Conservation (phyloP, 1,140 invertebrate genomes). For the Scaptomyza graminum region DNA sequence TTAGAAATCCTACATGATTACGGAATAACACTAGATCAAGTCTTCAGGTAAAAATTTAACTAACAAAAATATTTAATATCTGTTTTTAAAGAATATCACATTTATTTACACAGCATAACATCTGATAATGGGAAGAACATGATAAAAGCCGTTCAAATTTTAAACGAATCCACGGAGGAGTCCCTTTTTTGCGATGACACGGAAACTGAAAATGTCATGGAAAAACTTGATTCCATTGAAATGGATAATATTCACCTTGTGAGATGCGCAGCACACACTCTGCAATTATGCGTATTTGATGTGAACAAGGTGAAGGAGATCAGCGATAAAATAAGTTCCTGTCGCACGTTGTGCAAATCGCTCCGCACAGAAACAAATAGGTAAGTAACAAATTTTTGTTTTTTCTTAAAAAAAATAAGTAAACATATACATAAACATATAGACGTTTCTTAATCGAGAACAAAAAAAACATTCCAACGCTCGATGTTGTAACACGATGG, state of each 20-base stretch:
- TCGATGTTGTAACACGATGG: constrained; percentile 35
- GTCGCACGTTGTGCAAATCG: constrained; percentile 29
- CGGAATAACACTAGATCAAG: constrained; percentile 28
- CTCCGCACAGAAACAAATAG: constrained; percentile 33
- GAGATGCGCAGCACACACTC: constrained; percentile 31
- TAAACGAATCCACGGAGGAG: neutral
- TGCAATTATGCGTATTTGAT: constrained; percentile 36
- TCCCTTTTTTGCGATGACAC: no score
- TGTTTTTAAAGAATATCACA: constrained; percentile 6
- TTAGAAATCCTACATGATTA: constrained; percentile 27
- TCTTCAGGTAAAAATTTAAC: constrained; percentile 28
- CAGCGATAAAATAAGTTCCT: constrained; percentile 29
- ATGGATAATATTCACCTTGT: constrained; percentile 29
- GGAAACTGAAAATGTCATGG: no score
- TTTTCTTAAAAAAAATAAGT: constrained; percentile 12
- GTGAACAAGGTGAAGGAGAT: constrained; percentile 33
- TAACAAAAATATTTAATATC: neutral
- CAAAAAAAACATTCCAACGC: constrained; percentile 32
- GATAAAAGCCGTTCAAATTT: constrained; percentile 28
- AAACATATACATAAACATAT: constrained; percentile 15
- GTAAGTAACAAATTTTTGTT: constrained; percentile 28
- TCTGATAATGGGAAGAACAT: constrained; percentile 37
- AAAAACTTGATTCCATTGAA: constrained; percentile 20
- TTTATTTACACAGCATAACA: constrained; percentile 29
- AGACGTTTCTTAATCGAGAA: constrained; percentile 34